Conservation (phyloP, 2,797 vertebrate species). For the Lophius americanus region DNA sequence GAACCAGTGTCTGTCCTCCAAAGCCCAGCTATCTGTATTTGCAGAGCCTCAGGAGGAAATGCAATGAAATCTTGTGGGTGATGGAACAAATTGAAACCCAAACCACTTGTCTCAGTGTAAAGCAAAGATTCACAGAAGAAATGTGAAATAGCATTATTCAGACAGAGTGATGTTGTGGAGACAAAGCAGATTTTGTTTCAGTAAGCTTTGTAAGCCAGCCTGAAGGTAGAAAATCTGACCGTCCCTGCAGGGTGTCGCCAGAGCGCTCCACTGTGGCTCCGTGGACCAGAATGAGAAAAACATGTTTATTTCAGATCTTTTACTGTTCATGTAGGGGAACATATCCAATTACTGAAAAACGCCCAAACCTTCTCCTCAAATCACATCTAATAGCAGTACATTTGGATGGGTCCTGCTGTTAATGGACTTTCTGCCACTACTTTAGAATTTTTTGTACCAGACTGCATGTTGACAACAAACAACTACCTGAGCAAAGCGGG, state of each 20-base stretch:
- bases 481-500: constrained; percentile 18
- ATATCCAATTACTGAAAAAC: constrained; percentile 57
- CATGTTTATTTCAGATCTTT: constrained; percentile 57
- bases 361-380: constrained; percentile 53
- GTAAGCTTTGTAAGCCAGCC: constrained; percentile 35
- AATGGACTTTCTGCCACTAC: constrained; percentile 32
- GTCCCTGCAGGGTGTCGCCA: constrained; percentile 28
- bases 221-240: constrained; percentile 29
- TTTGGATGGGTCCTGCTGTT: constrained; percentile 48
- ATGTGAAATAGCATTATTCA: constrained; percentile 38
- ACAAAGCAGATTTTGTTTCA: constrained; percentile 43
- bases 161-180: constrained; percentile 19
- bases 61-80: constrained; percentile 27
- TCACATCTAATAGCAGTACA: constrained; percentile 42
- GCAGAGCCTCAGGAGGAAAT: constrained; percentile 15
- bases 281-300: constrained; percentile 38
- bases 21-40: constrained; percentile 19
- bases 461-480: constrained; percentile 30
- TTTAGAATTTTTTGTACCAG: constrained; percentile 34
- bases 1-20: constrained; percentile 43
- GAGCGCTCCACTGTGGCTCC: constrained; percentile 16
- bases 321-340: constrained; percentile 33
- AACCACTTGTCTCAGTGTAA: constrained; percentile 30
- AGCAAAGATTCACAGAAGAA: constrained; percentile 35
- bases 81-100: constrained; percentile 45